phyloP scores from a whole-genome alignment of 2,888 invertebrate genomes.

The Dioctria rufipes region DNA sequence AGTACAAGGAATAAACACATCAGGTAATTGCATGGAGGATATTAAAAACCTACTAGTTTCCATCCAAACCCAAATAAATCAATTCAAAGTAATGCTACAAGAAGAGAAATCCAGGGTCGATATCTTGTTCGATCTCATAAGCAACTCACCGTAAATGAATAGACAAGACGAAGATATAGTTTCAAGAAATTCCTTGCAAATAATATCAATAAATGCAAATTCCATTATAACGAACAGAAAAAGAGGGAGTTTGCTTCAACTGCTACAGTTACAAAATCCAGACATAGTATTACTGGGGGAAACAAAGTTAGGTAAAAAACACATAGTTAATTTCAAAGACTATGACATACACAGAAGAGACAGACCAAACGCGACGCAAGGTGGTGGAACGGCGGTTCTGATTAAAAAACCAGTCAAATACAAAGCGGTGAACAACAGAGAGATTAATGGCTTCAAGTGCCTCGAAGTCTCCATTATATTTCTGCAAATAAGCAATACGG shows the following conservation, averaged over 20 bases:
- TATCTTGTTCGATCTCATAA: not conserved
- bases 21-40: not conserved
- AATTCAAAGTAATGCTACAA: not conserved
- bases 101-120: not conserved
- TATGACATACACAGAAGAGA: slow-evolving; percentile 3
- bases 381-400: not conserved
- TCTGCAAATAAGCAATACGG: not conserved
- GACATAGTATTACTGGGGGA: not conserved
- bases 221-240: not conserved
- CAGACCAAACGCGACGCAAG: slow-evolving; percentile 1
- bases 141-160: not conserved
- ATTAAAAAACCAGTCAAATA: not conserved
- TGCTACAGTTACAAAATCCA: not conserved
- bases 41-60: not conserved
- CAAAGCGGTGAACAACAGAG: not conserved
- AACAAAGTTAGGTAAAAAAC: slow-evolving; percentile 1
- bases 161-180: not conserved
- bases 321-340: not conserved
- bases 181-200: not conserved
- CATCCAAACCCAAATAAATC: not conserved
- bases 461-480: not conserved
- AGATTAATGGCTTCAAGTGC: not conserved
- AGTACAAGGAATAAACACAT: not conserved
- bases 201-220: not conserved
- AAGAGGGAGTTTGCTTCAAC: not conserved